Percentiles rank a stretch among this genome's conserved stretches.
phyloP scores from a whole-genome alignment of 2,113 vertebrate species.

The Xenus cinereus region DNA sequence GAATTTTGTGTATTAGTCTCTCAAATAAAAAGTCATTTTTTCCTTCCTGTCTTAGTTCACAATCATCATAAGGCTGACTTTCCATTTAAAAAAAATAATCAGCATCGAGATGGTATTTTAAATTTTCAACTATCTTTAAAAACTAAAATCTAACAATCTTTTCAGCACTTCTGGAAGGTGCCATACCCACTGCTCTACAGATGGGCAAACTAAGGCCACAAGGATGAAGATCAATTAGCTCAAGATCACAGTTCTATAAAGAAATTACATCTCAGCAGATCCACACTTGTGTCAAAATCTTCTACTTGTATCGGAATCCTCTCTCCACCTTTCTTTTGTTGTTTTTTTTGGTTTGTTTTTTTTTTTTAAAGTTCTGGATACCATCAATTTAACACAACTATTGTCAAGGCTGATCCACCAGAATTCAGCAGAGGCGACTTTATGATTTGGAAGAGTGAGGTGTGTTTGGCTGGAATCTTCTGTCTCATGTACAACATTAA shows the following conservation, averaged over 20 bases:
- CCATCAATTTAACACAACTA: neutral
- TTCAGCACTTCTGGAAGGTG: neutral
- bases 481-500: neutral
- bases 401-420: neutral
- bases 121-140: neutral
- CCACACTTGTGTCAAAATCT: neutral
- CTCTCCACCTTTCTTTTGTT: neutral
- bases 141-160: neutral
- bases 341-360: neutral
- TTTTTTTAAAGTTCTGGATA: neutral
- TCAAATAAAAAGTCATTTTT: neutral
- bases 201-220: neutral
- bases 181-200: neutral
- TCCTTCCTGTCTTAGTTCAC: neutral
- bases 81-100: neutral
- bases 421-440: neutral
- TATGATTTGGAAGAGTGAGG: neutral
- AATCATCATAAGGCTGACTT: neutral
- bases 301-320: neutral
- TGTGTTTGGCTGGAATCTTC: neutral
- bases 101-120: neutral
- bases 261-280: neutral
- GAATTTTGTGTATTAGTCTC: neutral
- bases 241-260: neutral
- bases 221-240: neutral